phyloP scores from a whole-genome alignment of 2,888 invertebrate genomes.

The Nemoura dubitans region DNA sequence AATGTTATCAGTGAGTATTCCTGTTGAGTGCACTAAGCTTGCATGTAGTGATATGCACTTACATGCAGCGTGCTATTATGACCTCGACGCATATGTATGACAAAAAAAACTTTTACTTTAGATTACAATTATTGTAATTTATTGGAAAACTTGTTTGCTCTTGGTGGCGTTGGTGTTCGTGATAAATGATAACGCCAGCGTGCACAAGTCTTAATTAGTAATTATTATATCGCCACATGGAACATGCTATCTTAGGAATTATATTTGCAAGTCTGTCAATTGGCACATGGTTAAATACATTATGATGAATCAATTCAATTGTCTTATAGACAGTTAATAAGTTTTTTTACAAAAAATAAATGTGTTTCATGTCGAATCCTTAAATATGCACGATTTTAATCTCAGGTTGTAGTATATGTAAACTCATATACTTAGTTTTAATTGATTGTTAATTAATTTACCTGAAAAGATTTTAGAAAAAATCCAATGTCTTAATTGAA shows the following conservation, averaged over 20 bases:
- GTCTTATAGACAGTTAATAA: no score
- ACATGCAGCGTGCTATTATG: background rate
- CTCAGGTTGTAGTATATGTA: no score
- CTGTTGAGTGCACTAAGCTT: conserved; percentile 20
- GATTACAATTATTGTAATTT: conserved; percentile 5
- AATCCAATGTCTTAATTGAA: no score
- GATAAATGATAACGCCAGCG: background rate
- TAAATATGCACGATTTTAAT: no score
- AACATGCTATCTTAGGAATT: background rate
- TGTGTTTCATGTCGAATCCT: no score
- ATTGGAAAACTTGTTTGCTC: conserved; percentile 1
- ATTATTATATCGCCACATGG: background rate
- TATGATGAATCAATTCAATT: no score
- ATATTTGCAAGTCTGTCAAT: background rate
- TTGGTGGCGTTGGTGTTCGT: background rate
- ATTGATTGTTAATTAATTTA: no score
- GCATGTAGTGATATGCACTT: conserved; percentile 20
- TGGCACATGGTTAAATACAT: no score
- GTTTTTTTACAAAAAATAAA: no score
- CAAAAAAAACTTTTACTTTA: background rate
- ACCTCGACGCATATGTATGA: background rate
- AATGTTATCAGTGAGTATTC: background rate
- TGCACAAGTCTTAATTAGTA: background rate
- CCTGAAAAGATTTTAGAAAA: no score
- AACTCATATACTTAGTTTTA: no score